phyloP scores from a whole-genome alignment of 2,113 vertebrate genomes.

The Eurypyga helias region DNA sequence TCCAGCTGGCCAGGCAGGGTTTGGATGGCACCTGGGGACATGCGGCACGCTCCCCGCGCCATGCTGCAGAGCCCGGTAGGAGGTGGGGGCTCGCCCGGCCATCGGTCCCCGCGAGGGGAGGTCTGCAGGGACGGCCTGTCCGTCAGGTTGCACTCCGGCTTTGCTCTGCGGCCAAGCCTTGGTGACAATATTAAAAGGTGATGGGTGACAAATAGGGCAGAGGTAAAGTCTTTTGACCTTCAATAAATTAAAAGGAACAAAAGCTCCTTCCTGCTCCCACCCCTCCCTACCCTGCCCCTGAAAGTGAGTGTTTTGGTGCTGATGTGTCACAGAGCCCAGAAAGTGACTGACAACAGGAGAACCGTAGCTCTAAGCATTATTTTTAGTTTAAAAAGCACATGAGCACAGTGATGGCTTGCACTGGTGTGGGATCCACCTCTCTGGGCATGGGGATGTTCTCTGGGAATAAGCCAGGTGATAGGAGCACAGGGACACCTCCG shows the following conservation, averaged over 20 bases:
- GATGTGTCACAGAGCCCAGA: neutral
- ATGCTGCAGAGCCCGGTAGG: neutral
- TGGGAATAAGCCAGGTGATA: neutral
- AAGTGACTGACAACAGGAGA: neutral
- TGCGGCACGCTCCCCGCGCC: fast-evolving
- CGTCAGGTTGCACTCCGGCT: neutral
- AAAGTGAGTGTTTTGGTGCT: neutral
- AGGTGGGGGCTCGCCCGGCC: neutral
- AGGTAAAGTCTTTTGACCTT: neutral
- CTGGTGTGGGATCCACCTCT: neutral
- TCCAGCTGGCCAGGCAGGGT: fast-evolving
- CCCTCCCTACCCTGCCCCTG: neutral
- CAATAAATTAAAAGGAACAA: neutral
- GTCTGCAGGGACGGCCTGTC: neutral
- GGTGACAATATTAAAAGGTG: neutral
- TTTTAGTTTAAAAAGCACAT: neutral
- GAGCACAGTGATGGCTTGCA: fast-evolving
- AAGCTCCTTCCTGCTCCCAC: neutral
- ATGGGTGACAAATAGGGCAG: neutral
- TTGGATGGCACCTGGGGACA: fast-evolving
- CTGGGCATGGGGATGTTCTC: neutral
- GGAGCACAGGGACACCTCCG: neutral
- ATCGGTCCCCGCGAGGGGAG: neutral
- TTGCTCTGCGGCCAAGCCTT: neutral
- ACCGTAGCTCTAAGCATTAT: too few species aligned